Conservation (phyloP, 2,797 vertebrate genomes). For the Hirundo rustica region DNA sequence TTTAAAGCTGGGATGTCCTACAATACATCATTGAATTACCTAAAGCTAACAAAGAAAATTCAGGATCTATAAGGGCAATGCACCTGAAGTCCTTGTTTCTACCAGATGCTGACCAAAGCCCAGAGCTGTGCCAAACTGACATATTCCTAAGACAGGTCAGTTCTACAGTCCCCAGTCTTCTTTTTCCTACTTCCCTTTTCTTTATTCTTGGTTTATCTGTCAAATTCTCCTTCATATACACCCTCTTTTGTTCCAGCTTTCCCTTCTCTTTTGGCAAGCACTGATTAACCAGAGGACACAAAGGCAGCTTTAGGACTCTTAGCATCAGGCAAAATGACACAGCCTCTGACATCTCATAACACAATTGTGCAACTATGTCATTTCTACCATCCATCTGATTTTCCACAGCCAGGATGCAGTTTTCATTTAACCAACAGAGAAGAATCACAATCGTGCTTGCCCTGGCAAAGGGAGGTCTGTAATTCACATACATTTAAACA, state of each 20-base stretch:
- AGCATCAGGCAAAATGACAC: neutral
- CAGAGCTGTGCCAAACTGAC: neutral
- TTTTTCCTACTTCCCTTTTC: neutral
- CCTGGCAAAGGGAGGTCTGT: neutral
- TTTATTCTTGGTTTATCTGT: neutral
- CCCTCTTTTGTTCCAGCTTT: neutral
- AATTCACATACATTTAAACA: neutral
- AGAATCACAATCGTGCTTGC: neutral
- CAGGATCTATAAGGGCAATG: neutral
- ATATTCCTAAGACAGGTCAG: neutral
- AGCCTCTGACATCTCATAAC: neutral
- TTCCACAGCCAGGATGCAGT: neutral
- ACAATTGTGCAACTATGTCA: neutral
- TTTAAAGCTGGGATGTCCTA: neutral
- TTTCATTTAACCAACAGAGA: neutral
- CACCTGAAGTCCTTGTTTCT: neutral
- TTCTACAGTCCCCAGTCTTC: neutral
- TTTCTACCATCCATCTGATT: neutral
- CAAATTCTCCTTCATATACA: neutral
- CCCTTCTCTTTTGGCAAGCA: neutral
- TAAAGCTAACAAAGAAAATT: neutral
- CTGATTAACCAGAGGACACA: neutral
- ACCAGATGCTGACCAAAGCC: neutral
- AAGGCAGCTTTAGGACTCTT: neutral
- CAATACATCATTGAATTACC: neutral